Evolutionary conservation across 2,113 vertebrate genomes (phyloP).

Genomic region (Gopherus flavomarginatus): DNA sequence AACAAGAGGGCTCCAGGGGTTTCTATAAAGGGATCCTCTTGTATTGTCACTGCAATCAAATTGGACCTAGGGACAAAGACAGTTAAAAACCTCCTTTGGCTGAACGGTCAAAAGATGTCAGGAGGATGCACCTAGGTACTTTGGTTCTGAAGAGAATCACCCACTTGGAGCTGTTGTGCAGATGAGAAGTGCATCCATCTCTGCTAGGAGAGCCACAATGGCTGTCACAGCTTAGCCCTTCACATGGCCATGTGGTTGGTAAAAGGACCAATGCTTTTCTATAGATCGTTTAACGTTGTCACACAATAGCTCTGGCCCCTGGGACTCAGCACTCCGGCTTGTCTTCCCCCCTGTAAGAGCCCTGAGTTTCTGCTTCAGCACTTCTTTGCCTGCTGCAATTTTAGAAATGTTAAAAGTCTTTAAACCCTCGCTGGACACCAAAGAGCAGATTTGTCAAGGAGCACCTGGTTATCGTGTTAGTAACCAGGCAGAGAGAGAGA

Average conservation of each 20-base stretch:
- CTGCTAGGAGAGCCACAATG: background rate
- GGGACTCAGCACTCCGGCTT: fast-evolving
- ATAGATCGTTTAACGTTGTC: background rate
- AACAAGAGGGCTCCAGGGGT: background rate
- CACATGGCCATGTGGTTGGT: background rate
- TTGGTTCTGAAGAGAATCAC: background rate
- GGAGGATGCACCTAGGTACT: background rate
- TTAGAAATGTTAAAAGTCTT: fast-evolving
- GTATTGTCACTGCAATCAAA: too few species aligned
- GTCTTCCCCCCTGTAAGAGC: background rate
- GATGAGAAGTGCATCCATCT: background rate
- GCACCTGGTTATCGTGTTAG: background rate
- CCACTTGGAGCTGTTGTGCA: background rate
- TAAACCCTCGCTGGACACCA: background rate
- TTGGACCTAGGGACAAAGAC: background rate
- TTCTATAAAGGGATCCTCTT: background rate
- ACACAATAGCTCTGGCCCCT: background rate
- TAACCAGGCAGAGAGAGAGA: background rate
- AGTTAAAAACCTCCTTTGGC: background rate
- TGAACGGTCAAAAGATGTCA: background rate
- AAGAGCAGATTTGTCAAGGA: background rate
- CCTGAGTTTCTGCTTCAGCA: background rate
- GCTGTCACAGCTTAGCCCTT: background rate
- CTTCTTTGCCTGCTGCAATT: background rate
- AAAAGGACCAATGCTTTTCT: background rate